Conservation (phyloP, 2,797 vertebrate genomes). For the Lepilemur septentrionalis region DNA sequence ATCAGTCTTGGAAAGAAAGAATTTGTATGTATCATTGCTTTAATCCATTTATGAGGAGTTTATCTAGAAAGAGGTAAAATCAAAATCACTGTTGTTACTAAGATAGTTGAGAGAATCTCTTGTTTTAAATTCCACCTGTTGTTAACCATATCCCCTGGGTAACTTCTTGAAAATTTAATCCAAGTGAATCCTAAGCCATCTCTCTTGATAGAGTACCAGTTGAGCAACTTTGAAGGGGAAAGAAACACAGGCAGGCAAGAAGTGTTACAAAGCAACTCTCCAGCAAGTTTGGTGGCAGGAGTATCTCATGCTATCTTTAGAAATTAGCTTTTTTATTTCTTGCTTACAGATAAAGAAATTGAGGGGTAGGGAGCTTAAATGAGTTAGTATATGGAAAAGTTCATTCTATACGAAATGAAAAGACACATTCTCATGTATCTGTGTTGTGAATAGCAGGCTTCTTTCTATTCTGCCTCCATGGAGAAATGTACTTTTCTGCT, state of each 20-base stretch:
- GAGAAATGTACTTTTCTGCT: not conserved
- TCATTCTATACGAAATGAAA: too few species aligned
- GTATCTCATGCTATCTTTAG: not conserved
- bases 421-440: not conserved
- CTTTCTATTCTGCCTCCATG: not conserved
- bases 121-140: not conserved
- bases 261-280: not conserved
- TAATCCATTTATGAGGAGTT: not conserved
- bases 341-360: not conserved
- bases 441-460: not conserved
- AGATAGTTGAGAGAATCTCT: not conserved
- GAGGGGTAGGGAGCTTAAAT: not conserved
- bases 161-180: not conserved
- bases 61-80: not conserved
- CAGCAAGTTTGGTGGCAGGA: not conserved
- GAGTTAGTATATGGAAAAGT: not conserved
- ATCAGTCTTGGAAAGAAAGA: not conserved
- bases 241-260: rapidly evolving
- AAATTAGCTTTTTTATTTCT: not conserved
- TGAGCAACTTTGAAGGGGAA: not conserved
- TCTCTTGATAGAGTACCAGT: not conserved
- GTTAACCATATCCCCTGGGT: not conserved
- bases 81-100: not conserved
- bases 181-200: not conserved
- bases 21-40: not conserved